Evolutionary conservation across 2,113 vertebrate genomes (phyloP), one percentile per base, ranked within the genome.

Genomic region (Myiozetetes cayanensis): DNA sequence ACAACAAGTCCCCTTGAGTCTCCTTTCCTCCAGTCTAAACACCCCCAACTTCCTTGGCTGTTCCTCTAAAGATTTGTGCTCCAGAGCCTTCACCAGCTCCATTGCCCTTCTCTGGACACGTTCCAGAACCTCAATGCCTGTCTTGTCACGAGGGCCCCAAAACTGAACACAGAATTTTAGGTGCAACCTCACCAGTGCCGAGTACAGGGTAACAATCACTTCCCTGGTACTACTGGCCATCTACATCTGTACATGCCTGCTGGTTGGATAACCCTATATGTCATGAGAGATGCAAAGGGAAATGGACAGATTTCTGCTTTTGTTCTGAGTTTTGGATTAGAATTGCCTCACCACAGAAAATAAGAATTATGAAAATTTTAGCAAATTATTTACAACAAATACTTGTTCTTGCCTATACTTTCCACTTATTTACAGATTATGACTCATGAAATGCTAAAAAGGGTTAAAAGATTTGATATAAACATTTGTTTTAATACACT

Each of bases 121-220:
- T 11, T 58, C 6, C 43, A 50, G 22, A 12, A 58, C 6, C 35
- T 33, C 14, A 14, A 10, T 33, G 9, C 16, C 35, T 58, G 43
- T 58, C 12, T 58, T 65, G 25, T 17, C 25, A 66, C 33, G 18
- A 73, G 25, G 12, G 5, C 14, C 14, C 17, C 50, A 58, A 56
- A 65, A 31, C 25, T 25, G 49, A 43, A 18, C 35, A 35, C 3
- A 56, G 41, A 41, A 49, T 33, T 73, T 22, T 35, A 33, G 12
- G 12, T 13, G 5, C 1, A 2, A 6, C 2, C 6, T 66, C 59
- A 10, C 11, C 14, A 15, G 18, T 27, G 35, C 21, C 6, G 31
- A 1, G 5, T n/a, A 4, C 21, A 12, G 8, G 7, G 6, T n/a
- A 22, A 6, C 20, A 47, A 1, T n/a, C 15, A 3, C 9, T 44